A percentile compares a stretch with the other conserved stretches of the same genome.
These are phyloP conservation scores for Dicerorhinus sumatrensis DNA, from an alignment of 2,113 vertebrate genomes.

Conservation along the genomic window DNA sequence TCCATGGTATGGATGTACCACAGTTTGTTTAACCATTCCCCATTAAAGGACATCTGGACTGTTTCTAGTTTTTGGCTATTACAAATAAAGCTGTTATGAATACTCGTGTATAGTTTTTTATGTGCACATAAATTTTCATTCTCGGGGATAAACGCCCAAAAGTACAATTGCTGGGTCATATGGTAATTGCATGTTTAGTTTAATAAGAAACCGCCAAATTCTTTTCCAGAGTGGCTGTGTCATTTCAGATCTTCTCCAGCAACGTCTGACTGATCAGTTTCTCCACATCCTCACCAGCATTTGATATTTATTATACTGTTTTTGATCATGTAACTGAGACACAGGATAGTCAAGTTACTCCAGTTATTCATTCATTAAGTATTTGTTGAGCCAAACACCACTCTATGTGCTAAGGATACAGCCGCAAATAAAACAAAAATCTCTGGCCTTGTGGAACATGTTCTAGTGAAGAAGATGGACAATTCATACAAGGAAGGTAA, in stretches of 20 bases:
- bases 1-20: not conserved
- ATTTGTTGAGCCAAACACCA: not conserved
- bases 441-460: not conserved
- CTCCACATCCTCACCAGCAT: not conserved
- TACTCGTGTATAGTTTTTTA: not conserved
- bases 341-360: not conserved
- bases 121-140: not conserved
- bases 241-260: not conserved
- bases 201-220: not conserved
- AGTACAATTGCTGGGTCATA: not conserved
- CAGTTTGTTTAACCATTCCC: not conserved
- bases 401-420: not conserved
- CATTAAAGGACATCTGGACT: not conserved
- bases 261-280: not conserved
- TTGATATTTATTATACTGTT: not conserved
- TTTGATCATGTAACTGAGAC: not conserved
- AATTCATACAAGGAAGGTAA: not conserved
- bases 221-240: not conserved
- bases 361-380: not conserved
- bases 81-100: not conserved
- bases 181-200: not conserved
- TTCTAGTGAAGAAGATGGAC: not conserved
- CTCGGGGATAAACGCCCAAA: not conserved
- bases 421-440: not conserved
- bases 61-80: not conserved